These are phyloP conservation scores for Festucalex cinctus DNA, from an alignment of 2,113 vertebrate species.

Conservation along the genomic window DNA sequence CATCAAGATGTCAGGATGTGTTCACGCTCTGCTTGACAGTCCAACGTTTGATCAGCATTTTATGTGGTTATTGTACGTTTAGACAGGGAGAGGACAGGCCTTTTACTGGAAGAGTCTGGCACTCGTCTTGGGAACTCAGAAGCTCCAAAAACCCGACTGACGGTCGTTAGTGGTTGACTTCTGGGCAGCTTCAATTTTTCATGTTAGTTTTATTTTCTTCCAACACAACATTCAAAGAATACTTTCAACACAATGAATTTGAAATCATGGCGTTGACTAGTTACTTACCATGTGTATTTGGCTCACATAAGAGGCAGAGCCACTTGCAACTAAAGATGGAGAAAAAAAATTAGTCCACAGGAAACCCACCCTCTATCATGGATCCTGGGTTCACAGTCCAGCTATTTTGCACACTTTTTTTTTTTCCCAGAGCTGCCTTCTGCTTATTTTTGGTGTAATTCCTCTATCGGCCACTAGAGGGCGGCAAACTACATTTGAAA, in stretches of 20 bases:
- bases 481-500: too few species aligned
- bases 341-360: too few species aligned
- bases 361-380: too few species aligned
- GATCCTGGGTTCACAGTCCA: too few species aligned
- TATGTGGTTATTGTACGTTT: neutral
- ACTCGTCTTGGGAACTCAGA: neutral
- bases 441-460: too few species aligned
- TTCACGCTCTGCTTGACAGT: neutral
- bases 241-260: neutral
- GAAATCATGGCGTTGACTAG: neutral
- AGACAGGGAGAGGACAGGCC: neutral
- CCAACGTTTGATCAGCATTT: neutral
- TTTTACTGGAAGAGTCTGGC: conserved; percentile 6
- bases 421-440: too few species aligned
- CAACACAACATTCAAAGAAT: neutral
- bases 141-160: neutral
- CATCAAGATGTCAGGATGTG: neutral
- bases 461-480: too few species aligned
- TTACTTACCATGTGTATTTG: too few species aligned
- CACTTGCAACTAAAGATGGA: too few species aligned
- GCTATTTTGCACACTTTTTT: too few species aligned
- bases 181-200: neutral
- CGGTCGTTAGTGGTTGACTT: neutral
- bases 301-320: too few species aligned
- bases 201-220: neutral